Evolutionary conservation across 2,797 vertebrate genomes (phyloP), one percentile per base, ranked within the genome.

Genomic region (Danio choprae): DNA sequence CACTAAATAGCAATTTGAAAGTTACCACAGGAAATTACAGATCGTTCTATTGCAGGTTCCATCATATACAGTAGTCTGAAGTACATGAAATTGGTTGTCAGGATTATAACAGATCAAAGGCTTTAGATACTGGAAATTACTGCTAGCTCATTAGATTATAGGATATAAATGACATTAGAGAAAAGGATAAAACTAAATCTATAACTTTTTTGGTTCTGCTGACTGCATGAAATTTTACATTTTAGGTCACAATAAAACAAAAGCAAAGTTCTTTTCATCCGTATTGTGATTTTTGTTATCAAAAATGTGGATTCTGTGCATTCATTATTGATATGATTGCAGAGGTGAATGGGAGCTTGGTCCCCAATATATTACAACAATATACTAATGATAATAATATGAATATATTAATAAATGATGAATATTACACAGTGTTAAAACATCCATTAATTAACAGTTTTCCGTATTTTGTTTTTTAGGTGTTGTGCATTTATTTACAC

Each of bases 21-120:
- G 8, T 55, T 65, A 46, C 53, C 29, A 51, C 79, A 84, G 75
- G 70, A 84, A 75, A 84, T 81, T 84, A 55, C 38, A 56, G 40
- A 22, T 68, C 13, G 38, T 53, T 62, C 40, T 46, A 68, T 77
- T 51, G 62, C 74, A 78, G n/a, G 18, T 64, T 15, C 0, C 6
- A 62, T 20, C 6, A 62, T 20, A 1, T 29, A n/a, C n/a, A n/a
- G n/a, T n/a, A 16, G 55, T 41, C 13, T 50, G 41, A 64, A 81
- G 68, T 43, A 64, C 69, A 79, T 44, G 5, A 9, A 5, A 70
- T 44, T 63, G 20, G 70, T 72, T 75, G 4, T 53, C 36, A 68
- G 63, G 43, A 10, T 7, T 7, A 53, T 44, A 58, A 43, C 4
- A 0, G 22, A 38, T 60, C 5, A 48, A 13, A 73, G 43, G 20